phyloP scores from a whole-genome alignment of 2,888 invertebrate species.

The Chaitophorus viminalis region DNA sequence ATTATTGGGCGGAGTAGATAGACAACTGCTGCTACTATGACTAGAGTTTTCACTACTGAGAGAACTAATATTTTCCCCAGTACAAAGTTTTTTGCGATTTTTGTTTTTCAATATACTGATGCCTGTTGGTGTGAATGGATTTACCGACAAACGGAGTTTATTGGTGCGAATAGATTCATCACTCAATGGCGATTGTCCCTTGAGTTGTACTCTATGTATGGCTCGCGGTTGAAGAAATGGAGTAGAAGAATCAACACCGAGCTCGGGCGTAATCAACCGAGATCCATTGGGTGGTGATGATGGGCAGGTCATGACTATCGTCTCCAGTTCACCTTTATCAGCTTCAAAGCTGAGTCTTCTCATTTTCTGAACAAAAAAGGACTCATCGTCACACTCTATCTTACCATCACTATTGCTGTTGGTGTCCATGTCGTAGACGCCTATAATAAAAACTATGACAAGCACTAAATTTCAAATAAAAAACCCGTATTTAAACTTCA shows the following conservation, averaged over 20 bases:
- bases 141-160: slow-evolving; percentile 52
- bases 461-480: slow-evolving; percentile 8
- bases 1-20: slow-evolving; percentile 35
- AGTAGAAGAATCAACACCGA: slow-evolving; percentile 44
- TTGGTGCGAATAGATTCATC: slow-evolving; percentile 1
- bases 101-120: slow-evolving; percentile 58
- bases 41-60: neutral
- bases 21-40: neutral
- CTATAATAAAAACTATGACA: slow-evolving; percentile 4
- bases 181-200: slow-evolving; percentile 1
- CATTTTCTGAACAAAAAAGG: slow-evolving; percentile 49
- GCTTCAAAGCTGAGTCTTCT: slow-evolving; percentile 37
- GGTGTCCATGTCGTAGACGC: slow-evolving; percentile 17
- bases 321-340: neutral
- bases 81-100: slow-evolving; percentile 36
- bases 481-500: neutral
- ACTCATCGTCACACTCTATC: slow-evolving; percentile 45
- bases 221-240: slow-evolving; percentile 20
- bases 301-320: neutral
- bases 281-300: neutral
- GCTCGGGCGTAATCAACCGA: slow-evolving; percentile 28
- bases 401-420: neutral
- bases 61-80: slow-evolving; percentile 34
- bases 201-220: slow-evolving; percentile 3
- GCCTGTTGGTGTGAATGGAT: slow-evolving; percentile 62